A percentile compares a stretch with the other conserved stretches of the same genome.
phyloP scores from a whole-genome alignment of 2,113 vertebrate species.

The Zeus faber region DNA sequence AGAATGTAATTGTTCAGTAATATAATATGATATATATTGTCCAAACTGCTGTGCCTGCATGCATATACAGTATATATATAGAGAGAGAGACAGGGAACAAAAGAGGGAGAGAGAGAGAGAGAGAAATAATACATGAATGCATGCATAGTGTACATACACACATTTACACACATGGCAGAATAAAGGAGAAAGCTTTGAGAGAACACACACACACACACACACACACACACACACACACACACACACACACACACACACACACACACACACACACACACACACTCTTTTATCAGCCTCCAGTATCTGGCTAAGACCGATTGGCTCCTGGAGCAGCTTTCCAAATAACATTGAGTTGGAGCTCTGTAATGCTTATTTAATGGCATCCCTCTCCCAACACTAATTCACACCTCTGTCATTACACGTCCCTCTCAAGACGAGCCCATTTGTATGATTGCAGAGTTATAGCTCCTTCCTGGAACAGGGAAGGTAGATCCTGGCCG shows the following conservation, averaged over 20 bases:
- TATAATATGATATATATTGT: no score
- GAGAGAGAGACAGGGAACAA: no score
- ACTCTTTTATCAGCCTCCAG: constrained; percentile 63
- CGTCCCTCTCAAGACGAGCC: constrained; percentile 51
- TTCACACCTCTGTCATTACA: constrained; percentile 55
- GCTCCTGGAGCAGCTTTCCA: constrained; percentile 58
- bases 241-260: no score
- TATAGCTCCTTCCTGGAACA: constrained; percentile 39
- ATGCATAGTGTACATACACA: no score
- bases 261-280: no score
- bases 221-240: no score
- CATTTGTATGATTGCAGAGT: constrained; percentile 63
- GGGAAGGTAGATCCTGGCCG: constrained; percentile 35
- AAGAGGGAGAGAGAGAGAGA: constrained; percentile 45
- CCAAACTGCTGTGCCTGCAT: no score
- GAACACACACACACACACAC: no score
- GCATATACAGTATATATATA: no score
- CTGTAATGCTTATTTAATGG: constrained; percentile 62
- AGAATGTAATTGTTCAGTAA: no score
- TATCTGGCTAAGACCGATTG: constrained; percentile 71
- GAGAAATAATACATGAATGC: no score
- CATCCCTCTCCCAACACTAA: constrained; percentile 57
- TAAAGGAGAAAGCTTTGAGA: constrained; percentile 62
- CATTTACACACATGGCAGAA: no score
- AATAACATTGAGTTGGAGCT: constrained; percentile 62